Evolutionary conservation across 2,113 vertebrate species (phyloP).

Genomic region (Rhagologus leucostigma): DNA sequence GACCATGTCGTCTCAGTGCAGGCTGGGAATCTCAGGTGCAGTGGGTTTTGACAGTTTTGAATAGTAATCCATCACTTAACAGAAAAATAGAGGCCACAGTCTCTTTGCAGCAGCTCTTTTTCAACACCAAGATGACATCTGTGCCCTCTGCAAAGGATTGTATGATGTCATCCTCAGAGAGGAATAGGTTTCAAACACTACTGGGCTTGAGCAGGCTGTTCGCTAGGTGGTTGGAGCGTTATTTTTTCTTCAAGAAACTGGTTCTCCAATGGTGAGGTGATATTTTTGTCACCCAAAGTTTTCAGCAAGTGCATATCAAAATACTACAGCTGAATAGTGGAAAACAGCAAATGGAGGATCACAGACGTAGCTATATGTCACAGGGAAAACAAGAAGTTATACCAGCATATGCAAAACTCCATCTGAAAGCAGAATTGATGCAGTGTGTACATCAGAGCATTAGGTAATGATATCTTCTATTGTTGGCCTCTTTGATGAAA

Average conservation of each 20-base stretch:
- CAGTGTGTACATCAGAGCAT: not conserved
- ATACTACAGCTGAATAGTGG: not conserved
- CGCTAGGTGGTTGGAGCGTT: not conserved
- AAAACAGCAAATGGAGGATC: not conserved
- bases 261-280: not conserved
- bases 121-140: not conserved
- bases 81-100: not conserved
- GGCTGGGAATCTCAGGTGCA: not conserved
- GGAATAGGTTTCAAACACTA: not conserved
- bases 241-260: not conserved
- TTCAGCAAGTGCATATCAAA: not conserved
- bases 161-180: not conserved
- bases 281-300: not conserved
- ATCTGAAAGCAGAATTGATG: not conserved
- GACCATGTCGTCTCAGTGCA: not conserved
- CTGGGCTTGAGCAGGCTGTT: not conserved
- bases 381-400: not conserved
- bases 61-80: constrained; percentile 12
- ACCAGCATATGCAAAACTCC: not conserved
- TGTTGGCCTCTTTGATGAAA: not conserved
- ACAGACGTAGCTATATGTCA: not conserved
- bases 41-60: constrained; percentile 31
- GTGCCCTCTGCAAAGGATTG: not conserved
- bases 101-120: not conserved
- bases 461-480: not conserved